Conservation (phyloP, 2,113 vertebrate genomes). For the Delphinus delphis region DNA sequence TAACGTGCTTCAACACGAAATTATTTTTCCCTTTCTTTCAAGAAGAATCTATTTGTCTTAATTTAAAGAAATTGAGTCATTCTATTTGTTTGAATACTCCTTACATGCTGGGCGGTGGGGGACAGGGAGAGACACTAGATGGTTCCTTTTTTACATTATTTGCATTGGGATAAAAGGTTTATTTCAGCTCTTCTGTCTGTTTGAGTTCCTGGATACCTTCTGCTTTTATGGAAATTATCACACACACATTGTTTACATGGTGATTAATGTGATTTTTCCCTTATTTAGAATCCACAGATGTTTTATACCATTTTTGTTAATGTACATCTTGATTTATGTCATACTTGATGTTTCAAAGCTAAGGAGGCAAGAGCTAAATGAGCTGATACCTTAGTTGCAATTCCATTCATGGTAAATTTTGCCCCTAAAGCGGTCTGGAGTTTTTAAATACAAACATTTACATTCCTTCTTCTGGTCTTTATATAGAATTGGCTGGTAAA, state of each 20-base stretch:
- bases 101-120: not conserved
- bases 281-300: slow-evolving; percentile 76
- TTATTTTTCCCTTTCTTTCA: slow-evolving; percentile 26
- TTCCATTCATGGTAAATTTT: not conserved
- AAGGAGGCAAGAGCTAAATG: slow-evolving; percentile 29
- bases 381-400: not conserved
- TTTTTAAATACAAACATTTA: not conserved
- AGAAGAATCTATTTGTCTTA: not conserved
- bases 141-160: not conserved
- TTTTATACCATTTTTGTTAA: slow-evolving; percentile 69
- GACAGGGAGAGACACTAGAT: not conserved
- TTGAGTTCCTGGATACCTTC: slow-evolving; percentile 2
- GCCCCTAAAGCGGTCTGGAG: not conserved
- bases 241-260: slow-evolving; percentile 55
- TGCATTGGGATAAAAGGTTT: not conserved
- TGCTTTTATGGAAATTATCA: slow-evolving; percentile 65
- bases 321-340: slow-evolving; percentile 61
- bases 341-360: slow-evolving; percentile 62
- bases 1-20: not conserved
- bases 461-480: not conserved
- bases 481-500: not conserved
- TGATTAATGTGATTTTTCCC: slow-evolving; percentile 65
- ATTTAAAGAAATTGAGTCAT: not conserved
- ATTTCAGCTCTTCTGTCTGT: not conserved
- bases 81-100: not conserved